phyloP scores from a whole-genome alignment of 2,113 vertebrate genomes.

The Salvator merianae region DNA sequence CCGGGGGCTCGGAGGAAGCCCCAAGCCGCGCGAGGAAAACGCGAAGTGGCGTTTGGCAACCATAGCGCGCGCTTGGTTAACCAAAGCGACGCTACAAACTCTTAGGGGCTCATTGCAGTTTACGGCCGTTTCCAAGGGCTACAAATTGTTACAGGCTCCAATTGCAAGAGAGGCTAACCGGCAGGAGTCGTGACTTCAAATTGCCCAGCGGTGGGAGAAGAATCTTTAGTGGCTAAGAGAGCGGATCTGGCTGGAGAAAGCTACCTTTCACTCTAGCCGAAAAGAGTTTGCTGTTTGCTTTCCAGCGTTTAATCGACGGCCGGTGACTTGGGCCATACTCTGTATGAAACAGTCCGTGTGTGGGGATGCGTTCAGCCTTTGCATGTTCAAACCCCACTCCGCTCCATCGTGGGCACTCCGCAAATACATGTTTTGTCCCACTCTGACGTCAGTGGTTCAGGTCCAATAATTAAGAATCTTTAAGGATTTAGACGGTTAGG shows the following conservation, averaged over 20 bases:
- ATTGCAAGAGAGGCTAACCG: neutral
- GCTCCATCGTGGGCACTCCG: neutral
- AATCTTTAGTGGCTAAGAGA: neutral
- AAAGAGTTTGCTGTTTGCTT: neutral
- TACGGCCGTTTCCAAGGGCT: neutral
- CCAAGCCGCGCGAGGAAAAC: neutral
- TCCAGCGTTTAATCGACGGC: neutral
- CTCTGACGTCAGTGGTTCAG: too few species aligned
- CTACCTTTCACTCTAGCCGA: neutral
- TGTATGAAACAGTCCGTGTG: neutral
- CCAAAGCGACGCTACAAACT: neutral
- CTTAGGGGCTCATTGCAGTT: accelerated
- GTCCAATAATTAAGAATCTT: neutral
- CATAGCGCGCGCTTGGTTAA: neutral
- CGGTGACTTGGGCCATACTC: neutral
- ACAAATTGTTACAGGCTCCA: neutral
- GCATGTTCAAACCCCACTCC: accelerated
- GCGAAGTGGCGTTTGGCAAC: neutral
- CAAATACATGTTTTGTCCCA: neutral
- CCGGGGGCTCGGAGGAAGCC: neutral
- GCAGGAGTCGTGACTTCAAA: too few species aligned
- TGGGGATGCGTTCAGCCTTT: neutral
- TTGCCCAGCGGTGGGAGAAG: neutral
- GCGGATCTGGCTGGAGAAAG: neutral
- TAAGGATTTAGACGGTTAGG: neutral